Evolutionary conservation across 2,888 invertebrate species (phyloP).

Genomic region (Neocrepidodera transversa): DNA sequence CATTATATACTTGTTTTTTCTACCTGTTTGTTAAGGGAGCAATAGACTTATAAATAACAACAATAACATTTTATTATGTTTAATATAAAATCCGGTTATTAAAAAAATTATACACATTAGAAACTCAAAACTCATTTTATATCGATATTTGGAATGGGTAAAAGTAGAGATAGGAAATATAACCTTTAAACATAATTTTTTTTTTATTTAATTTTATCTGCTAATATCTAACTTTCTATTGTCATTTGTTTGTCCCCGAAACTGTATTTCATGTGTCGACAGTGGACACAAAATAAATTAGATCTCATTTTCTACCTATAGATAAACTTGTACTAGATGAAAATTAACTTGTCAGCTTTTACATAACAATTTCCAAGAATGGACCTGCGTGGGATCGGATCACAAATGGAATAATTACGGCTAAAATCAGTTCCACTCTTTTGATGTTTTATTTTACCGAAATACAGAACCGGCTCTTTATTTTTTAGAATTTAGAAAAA

Average conservation of each 20-base stretch:
- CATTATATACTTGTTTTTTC: too few species aligned
- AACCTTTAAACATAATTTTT: too few species aligned
- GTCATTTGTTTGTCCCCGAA: background rate
- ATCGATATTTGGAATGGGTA: too few species aligned
- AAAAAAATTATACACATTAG: too few species aligned
- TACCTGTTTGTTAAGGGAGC: background rate
- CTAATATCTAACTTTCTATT: constrained; percentile 11
- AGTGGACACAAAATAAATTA: constrained; percentile 10
- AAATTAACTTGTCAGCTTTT: constrained; percentile 16
- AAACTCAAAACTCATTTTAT: too few species aligned
- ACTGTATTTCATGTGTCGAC: constrained; percentile 1
- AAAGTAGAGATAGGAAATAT: too few species aligned
- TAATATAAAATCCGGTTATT: too few species aligned
- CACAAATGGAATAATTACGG: constrained; percentile 7
- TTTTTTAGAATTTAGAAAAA: too few species aligned
- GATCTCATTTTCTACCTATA: constrained; percentile 11
- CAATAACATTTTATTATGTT: background rate
- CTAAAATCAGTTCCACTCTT: background rate
- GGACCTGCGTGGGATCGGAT: constrained; percentile 4
- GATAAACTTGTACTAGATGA: constrained; percentile 1
- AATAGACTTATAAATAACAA: background rate
- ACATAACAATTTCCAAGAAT: constrained; percentile 11
- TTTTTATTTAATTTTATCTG: too few species aligned
- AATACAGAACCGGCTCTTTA: background rate
- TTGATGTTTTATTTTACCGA: constrained; percentile 2